These are phyloP conservation scores for Dermochelys coriacea DNA, from an alignment of 2,797 vertebrate genomes.

Conservation along the genomic window DNA sequence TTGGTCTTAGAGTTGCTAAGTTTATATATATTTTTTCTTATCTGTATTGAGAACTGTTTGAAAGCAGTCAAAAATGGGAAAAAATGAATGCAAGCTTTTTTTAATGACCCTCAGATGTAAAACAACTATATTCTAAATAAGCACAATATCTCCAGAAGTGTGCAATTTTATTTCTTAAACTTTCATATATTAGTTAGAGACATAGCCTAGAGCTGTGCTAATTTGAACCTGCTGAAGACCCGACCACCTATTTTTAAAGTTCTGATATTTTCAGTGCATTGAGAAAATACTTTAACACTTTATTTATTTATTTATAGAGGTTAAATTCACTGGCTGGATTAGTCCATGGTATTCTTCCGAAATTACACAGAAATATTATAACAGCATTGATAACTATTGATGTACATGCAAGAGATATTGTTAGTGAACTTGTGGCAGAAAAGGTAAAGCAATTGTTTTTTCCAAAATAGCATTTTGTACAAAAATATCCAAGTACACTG, in stretches of 20 bases:
- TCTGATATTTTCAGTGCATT: background rate
- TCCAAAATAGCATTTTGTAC: background rate
- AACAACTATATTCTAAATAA: background rate
- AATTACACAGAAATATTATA: conserved; percentile 89
- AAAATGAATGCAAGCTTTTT: background rate
- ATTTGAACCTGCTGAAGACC: background rate
- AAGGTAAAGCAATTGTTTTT: conserved; percentile 76
- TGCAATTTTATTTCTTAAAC: background rate
- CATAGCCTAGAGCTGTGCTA: background rate
- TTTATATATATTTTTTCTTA: background rate
- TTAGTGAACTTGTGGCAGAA: conserved; percentile 86
- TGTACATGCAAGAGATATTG: conserved; percentile 90
- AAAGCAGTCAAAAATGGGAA: background rate
- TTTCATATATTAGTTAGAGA: background rate
- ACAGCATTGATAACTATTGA: conserved; percentile 91
- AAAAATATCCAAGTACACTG: background rate
- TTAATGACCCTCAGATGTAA: background rate
- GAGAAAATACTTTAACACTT: background rate
- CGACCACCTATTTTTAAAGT: background rate
- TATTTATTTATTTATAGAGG: conserved; percentile 79
- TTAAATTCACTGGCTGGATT: conserved; percentile 88
- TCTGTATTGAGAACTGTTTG: background rate
- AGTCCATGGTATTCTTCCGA: conserved; percentile 86
- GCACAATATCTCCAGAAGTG: background rate
- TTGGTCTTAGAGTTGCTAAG: background rate